Base-by-base conservation (phyloP, 2,888 invertebrate species). In the Spisula solida region DNA sequence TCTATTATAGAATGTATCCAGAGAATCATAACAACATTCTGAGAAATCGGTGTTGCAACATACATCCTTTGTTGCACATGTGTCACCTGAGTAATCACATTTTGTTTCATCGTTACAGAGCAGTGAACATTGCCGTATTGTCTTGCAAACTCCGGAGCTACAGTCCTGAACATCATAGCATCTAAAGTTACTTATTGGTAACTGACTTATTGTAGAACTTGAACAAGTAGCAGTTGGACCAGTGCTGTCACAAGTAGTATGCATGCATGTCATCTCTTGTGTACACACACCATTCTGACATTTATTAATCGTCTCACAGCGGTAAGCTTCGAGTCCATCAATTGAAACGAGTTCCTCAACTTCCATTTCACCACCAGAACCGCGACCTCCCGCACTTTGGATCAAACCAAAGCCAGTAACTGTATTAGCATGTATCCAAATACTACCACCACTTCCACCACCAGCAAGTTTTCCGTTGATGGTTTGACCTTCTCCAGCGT, bases 381-480 rank as follows among this genome's bases (percentile, higher is more conserved):
- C 94, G 25, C 90, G 82, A 25, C 94, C 94, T 51, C 94, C 94
- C 48, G 48, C 88, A 12, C 93, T 89, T 18, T 93, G 89, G 14
- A 94, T 88, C 55, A 75, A 88, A 41, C 94, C 94, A 88, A 92
- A 94, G 20, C 93, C 94, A 31, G 94, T 93, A 20, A 94, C 92
- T 12, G 88, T 90, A 86, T 93, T 41, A 56, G 89, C 89, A 85
- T 94, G 93, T 16, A 95, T 90, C 94, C 94, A 94, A 16, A 95
- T 93, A 83, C 94, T 94, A 0, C 95, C 95, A 10, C 95, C 95
- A 84, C 95, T 95, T 0, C 95, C 95, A 12, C 95, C 95, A 18
- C 95, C 95, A 66, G 93, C 90, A n/a, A 82, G 85, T 14, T 87
- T 70, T n/a, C 85, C 89, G 0, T 87, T 70, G 10, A 91, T 70